phyloP scores from a whole-genome alignment of 1,140 invertebrate genomes.

The Dreissena rostriformis region DNA sequence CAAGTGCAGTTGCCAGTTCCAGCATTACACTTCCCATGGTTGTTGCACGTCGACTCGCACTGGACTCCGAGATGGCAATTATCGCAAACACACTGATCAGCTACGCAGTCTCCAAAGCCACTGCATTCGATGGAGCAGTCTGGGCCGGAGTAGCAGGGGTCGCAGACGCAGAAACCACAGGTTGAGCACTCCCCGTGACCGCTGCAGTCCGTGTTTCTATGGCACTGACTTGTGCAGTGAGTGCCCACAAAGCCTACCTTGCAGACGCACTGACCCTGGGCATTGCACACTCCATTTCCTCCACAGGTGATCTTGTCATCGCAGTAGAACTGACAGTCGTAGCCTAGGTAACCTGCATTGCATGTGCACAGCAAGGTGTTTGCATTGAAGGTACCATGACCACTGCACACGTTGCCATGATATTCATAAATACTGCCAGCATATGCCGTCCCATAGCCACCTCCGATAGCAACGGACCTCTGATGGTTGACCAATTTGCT shows the following conservation, averaged over 20 bases:
- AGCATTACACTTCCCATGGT: constrained; percentile 62
- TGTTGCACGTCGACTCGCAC: constrained; percentile 72
- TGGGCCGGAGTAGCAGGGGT: constrained; percentile 71
- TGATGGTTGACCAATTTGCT: constrained; percentile 63
- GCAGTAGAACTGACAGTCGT: constrained; percentile 69
- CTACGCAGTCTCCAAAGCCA: constrained; percentile 66
- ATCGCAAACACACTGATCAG: constrained; percentile 69
- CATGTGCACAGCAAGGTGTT: constrained; percentile 56
- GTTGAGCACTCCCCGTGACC: constrained; percentile 67
- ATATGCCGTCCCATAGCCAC: constrained; percentile 38
- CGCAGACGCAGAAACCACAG: constrained; percentile 69
- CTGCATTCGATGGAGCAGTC: constrained; percentile 68
- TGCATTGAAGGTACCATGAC: constrained; percentile 60
- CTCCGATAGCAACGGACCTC: constrained; percentile 53
- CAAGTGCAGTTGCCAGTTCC: constrained; percentile 60
- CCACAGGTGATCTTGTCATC: constrained; percentile 53
- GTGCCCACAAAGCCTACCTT: constrained; percentile 66
- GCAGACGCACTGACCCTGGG: constrained; percentile 67
- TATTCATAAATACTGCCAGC: constrained; percentile 51
- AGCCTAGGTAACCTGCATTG: constrained; percentile 59
- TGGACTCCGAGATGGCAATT: constrained; percentile 67
- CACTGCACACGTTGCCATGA: constrained; percentile 60
- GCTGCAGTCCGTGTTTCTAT: constrained; percentile 62
- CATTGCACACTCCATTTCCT: constrained; percentile 66
- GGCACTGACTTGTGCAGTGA: constrained; percentile 68